Evolutionary conservation across 2,888 invertebrate species (phyloP).

Genomic region (Nomada ruficornis): DNA sequence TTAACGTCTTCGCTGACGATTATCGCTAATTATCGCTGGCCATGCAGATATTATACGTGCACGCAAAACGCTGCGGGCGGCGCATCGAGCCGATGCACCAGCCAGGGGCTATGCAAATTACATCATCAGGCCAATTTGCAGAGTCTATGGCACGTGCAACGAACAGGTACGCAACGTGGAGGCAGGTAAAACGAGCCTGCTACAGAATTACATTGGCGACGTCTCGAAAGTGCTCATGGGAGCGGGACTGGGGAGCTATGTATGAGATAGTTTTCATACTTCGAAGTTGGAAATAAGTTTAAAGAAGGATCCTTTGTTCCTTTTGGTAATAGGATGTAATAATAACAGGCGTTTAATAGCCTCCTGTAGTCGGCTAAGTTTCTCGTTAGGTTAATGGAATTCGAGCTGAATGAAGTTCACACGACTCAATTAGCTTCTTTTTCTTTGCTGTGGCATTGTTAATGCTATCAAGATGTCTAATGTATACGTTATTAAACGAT

Average conservation of each 20-base stretch:
- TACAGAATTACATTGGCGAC: conserved; percentile 36
- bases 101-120: conserved; percentile 63
- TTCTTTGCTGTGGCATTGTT: too few species aligned
- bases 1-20: conserved; percentile 48
- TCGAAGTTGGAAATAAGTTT: not conserved
- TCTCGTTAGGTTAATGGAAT: too few species aligned
- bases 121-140: conserved; percentile 61
- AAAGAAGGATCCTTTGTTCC: too few species aligned
- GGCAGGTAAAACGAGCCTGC: conserved; percentile 20
- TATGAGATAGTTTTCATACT: not conserved
- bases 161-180: conserved; percentile 32
- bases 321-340: too few species aligned
- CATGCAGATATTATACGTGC: conserved; percentile 7
- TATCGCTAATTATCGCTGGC: conserved; percentile 62
- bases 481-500: too few species aligned
- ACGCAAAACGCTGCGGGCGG: conserved; percentile 23
- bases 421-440: too few species aligned
- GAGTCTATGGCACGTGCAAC: conserved; percentile 53
- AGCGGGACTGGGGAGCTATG: conserved; percentile 8
- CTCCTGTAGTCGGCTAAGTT: too few species aligned
- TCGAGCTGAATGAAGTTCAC: too few species aligned
- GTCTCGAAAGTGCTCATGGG: conserved; percentile 36
- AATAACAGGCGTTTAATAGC: too few species aligned
- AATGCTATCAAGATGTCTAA: too few species aligned
- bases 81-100: conserved; percentile 56